Evolutionary conservation across 2,888 invertebrate genomes (phyloP), one percentile per base, ranked within the genome.

Genomic region (Arenicola marina): DNA sequence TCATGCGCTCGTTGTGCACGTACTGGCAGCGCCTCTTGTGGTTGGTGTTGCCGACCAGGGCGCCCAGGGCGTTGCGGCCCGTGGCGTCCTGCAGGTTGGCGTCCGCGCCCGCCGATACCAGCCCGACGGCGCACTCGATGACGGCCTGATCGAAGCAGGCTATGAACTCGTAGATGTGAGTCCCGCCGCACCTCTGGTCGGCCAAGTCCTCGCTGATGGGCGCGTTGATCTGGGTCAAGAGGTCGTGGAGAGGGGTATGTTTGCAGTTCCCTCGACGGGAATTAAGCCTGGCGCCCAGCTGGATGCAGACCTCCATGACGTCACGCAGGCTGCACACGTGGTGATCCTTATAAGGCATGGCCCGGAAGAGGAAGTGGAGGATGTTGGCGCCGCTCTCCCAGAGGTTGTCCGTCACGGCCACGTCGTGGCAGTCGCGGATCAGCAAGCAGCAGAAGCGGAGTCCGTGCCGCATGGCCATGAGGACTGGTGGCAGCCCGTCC

Each of bases 381-480:
- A 66, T 62, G 33, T 66, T 66, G 15, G 48, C 56, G 28, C 62
- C 61, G 18, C 24, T 33, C 34, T 59, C 38, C 59, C 59, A 59
- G 38, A 59, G 45, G 29, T 63, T 29, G 18, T 59, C 33, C n/a
- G 59, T 21, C 11, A 48, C 28, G 34, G 43, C 21, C 4, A 59
- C 34, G 31, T 61, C 53, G 45, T 48, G 48, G 11, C 59, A 58
- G 18, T 44, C 38, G 24, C 57, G 38, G 4, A 66, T 51, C 2
- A 66, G 45, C 2, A 63, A 34, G 38, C 29, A 24, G 4, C 62
- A 54, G 26, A 57, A 44, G 28, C 48, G 48, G 11, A 66, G 59
- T 28, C 62, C 56, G 53, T 66, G 66, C 38, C 51, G 56, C 56
- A 56, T 59, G 11, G 48, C 59, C 62, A 66, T 60, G 21, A 66